Percentiles rank a stretch among this genome's conserved stretches.
These are phyloP conservation scores for Idaea biselata DNA, from an alignment of 2,888 invertebrate genomes.

Conservation along the genomic window DNA sequence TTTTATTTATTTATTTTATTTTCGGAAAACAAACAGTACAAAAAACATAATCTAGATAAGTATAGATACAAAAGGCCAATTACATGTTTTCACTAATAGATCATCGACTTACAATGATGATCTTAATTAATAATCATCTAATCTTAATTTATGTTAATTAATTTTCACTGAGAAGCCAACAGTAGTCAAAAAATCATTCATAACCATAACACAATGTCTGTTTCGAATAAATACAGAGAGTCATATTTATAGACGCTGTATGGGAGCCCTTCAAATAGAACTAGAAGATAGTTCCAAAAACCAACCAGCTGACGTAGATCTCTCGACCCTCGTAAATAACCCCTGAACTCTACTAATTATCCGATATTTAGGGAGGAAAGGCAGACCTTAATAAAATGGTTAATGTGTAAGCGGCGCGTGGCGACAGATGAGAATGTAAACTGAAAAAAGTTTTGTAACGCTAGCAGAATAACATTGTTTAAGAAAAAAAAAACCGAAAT, in stretches of 20 bases:
- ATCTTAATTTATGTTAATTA: too few species aligned
- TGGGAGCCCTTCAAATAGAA: slow-evolving; percentile 61
- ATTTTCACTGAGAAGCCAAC: slow-evolving; percentile 3
- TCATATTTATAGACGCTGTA: slow-evolving; percentile 63
- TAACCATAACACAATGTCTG: slow-evolving; percentile 28
- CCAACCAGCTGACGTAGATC: slow-evolving; percentile 44
- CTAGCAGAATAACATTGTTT: slow-evolving; percentile 29
- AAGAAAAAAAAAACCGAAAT: too few species aligned
- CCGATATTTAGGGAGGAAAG: slow-evolving; percentile 21
- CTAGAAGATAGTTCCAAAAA: slow-evolving; percentile 37
- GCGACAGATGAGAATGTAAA: slow-evolving; percentile 75
- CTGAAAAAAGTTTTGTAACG: slow-evolving; percentile 62
- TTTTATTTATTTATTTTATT: too few species aligned
- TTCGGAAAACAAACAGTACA: too few species aligned
- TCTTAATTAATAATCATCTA: too few species aligned
- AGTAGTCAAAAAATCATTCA: slow-evolving; percentile 17
- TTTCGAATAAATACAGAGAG: slow-evolving; percentile 29
- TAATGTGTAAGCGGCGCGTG: slow-evolving; percentile 57
- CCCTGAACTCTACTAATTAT: slow-evolving; percentile 11
- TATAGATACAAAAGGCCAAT: too few species aligned
- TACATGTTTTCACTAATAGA: too few species aligned
- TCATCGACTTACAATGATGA: too few species aligned
- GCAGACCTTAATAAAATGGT: slow-evolving; percentile 47
- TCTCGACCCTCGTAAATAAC: slow-evolving; percentile 19
- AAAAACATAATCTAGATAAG: too few species aligned